A percentile compares a stretch with the other conserved stretches of the same genome.
Evolutionary conservation across 2,113 vertebrate species (phyloP).

Genomic region (Leucoraja erinaceus): DNA sequence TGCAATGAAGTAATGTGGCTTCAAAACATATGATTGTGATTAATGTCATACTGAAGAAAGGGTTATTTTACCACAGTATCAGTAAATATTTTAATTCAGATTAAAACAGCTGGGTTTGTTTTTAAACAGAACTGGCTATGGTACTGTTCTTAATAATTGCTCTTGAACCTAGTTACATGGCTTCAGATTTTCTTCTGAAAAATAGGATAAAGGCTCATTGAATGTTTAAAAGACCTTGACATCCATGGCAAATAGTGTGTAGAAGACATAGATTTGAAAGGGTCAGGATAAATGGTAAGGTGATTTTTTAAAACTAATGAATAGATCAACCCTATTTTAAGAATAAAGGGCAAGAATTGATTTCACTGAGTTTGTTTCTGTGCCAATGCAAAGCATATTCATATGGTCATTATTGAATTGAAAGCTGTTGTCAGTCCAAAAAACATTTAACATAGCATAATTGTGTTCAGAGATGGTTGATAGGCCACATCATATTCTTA

Average conservation of each 20-base stretch:
- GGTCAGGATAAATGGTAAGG: not conserved
- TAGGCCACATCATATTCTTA: not conserved
- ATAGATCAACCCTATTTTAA: not conserved
- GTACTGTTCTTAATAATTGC: conserved; percentile 1
- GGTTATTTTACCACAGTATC: not conserved
- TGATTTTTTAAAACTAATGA: not conserved
- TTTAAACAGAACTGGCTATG: not conserved
- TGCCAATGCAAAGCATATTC: not conserved
- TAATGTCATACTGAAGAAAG: not conserved
- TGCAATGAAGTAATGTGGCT: not conserved
- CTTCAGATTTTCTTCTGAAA: not conserved
- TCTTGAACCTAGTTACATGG: not conserved
- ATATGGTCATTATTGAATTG: not conserved
- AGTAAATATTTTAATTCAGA: conserved; percentile 1
- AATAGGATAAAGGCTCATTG: not conserved
- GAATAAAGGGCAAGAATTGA: not conserved
- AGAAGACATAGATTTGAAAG: not conserved
- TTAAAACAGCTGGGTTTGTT: not conserved
- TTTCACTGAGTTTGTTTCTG: not conserved
- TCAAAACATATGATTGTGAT: conserved; percentile 11
- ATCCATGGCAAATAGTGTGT: not conserved
- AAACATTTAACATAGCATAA: not conserved
- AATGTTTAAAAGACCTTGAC: not conserved
- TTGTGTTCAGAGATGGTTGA: not conserved
- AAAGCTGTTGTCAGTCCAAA: not conserved